Evolutionary conservation across 2,888 invertebrate genomes (phyloP), one percentile per base, ranked within the genome.

Genomic region (Sipunculus nudus): DNA sequence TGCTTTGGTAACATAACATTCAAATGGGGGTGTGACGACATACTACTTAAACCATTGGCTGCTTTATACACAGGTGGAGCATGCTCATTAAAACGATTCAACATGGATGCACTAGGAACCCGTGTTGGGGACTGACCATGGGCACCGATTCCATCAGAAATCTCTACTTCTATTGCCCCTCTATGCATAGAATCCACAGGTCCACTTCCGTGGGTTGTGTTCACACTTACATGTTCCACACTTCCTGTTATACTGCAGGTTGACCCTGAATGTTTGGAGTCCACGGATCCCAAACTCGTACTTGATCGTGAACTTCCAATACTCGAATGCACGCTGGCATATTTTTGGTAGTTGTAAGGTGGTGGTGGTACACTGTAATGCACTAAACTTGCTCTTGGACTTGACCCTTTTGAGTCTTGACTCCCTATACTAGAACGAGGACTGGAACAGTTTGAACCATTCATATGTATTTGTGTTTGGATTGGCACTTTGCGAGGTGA

Each of bases 201-300:
- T n/a, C n/a, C n/a, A n/a, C n/a, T n/a, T n/a, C n/a, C n/a, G n/a
- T n/a, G n/a, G n/a, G n/a, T n/a, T n/a, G n/a, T n/a, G n/a, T n/a
- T n/a, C n/a, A n/a, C n/a, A 26, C 46, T 23, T 21, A 23, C 46
- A 8, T 4, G 40, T 55, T 46, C 3, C 43, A 21, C n/a, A 54
- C n/a, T 67, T 32, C 75, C 74, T 4, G 75, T 74, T 48, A 79
- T 56, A 65, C 79, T 79, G n/a, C 75, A 73, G 49, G 78, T 64
- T 28, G 86, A 85, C 68, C 85, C 84, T 70, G 85, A 85, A 78
- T 84, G 85, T 73, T 84, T 85, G 0, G 86, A 85, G 70, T 86
- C 86, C 60, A 83, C 78, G 23, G 85, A 85, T 59, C 82, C 80
- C 39, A 82, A 76, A 72, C 85, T 85, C 55, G 84, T 64, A 65